Evolutionary conservation across 2,797 vertebrate genomes (phyloP), one percentile per base, ranked within the genome.

Genomic region (Manis javanica): DNA sequence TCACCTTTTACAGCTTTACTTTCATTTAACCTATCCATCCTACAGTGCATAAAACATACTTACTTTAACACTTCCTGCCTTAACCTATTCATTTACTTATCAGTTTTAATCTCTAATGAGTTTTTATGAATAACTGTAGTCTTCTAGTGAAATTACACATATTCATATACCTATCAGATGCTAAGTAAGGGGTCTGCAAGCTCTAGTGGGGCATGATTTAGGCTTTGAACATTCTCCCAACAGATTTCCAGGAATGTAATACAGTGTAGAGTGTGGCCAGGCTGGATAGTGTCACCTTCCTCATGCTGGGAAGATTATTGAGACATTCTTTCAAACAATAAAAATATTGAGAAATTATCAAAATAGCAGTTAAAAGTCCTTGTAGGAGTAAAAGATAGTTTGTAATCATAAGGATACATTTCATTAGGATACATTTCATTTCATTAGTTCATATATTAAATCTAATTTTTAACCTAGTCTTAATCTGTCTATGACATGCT

Each of bases 401-500:
- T 85, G 21, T 57, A 83, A 49, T 57, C 59, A 91, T 21, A 31
- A 94, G 29, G 10, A 71, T 83, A 61, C 1, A 63, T 81, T 79
- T 88, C 19, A 91, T 87, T 75, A 85, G 46, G 46, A 46, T 46
- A 46, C 46, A 12, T 46, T 46, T 46, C 46, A 46, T 46, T 46
- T 46, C 46, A 46, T 46, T 46, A 46, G 46, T 46, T 46, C 46
- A 46, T 46, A 46, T 46, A 46, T 12, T 89, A 61, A 86, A 37
- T 46, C 34, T 77, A 51, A 55, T 82, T 96, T 96, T 85, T 96
- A 55, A 96, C 12, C 12, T 64, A 63, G 13, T 94, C 34, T 96
- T 86, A 72, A 91, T 85, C 46, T 94, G 18, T 5, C 21, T 7
- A n/a, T 79, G n/a, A n/a, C 1, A 10, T 24, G 61, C 72, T 84